Base-by-base conservation (phyloP, 1,140 invertebrate species). In the Zaprionus camerounensis region DNA sequence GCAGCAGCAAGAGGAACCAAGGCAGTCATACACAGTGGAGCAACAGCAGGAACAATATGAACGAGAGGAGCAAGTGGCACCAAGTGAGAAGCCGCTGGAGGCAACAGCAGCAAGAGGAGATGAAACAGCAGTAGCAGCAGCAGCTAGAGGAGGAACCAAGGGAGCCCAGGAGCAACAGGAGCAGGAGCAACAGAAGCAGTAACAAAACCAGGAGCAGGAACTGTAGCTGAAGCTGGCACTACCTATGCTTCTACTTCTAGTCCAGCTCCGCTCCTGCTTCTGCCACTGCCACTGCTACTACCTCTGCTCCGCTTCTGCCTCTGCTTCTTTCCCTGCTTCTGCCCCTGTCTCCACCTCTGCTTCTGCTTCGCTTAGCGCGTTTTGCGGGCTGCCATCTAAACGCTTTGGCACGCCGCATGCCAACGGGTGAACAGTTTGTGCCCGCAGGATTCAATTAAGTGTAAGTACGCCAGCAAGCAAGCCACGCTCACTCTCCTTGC, bases 381-480 rank as follows among this genome's bases (percentile, higher is more conserved):
- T 58, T 36, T 66, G 71, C 70, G 74, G 78, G 75, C 64, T 17
- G 80, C 41, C 76, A 82, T 71, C 81, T 88, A 84, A 87, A 87
- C 78, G 84, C 81, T 87, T 88, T 84, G 84, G 84, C 75, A 79
- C 80, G 83, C 83, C 77, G 59, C 83, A 82, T 81, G 84, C 84
- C 84, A 68, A 36, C 70, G 69, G 65, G 59, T 75, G 51, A 59
- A 82, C 62, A 70, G 64, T 64, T 69, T 88, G 41, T 67, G 81
- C 84, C 84, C 84, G 84, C 84, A 88, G 84, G 81, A 88, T 88
- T 88, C 84, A 88, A 88, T 88, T 88, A 88, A 84, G 84, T 90
- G 84, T 88, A 88, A 88, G 84, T 90, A 76, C 84, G 84, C 71
- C 65, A 55, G 13, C 13, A 41, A 41, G 5, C n/a, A n/a, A 46